phyloP scores from a whole-genome alignment of 2,113 vertebrate genomes.

The Numenius arquata region DNA sequence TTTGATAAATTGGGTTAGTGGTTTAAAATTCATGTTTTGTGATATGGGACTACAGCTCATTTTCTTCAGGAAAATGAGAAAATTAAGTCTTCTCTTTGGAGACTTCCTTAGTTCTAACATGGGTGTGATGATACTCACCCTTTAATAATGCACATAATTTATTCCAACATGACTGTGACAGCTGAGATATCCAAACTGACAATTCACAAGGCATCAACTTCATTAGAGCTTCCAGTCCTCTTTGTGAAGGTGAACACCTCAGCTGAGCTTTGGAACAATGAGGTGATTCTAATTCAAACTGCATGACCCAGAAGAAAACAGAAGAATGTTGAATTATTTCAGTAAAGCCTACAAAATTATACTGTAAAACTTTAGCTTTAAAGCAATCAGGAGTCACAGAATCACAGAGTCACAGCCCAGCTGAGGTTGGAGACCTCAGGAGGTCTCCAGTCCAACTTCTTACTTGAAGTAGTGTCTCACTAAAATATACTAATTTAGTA shows the following conservation, averaged over 20 bases:
- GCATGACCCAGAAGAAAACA: not conserved
- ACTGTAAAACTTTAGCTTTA: not conserved
- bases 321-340: not conserved
- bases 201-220: not conserved
- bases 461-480: not conserved
- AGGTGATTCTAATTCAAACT: conserved; percentile 15
- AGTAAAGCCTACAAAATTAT: not conserved
- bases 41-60: conserved; percentile 49
- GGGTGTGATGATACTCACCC: not conserved
- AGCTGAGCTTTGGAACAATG: not conserved
- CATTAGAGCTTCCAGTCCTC: conserved; percentile 22
- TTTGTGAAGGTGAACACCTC: conserved; percentile 1
- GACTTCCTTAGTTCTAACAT: conserved; percentile 30
- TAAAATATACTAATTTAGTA: not conserved
- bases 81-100: conserved; percentile 49
- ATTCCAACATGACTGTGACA: not conserved
- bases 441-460: not conserved
- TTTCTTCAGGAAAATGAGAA: conserved; percentile 66
- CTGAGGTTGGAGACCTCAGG: not conserved
- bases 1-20: conserved; percentile 20
- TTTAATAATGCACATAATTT: conserved; percentile 55
- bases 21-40: conserved; percentile 55
- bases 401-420: not conserved
- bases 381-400: not conserved
- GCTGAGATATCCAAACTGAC: conserved; percentile 4